These are phyloP conservation scores for Pangasius macronema DNA, from an alignment of 2,797 vertebrate genomes.

Conservation along the genomic window DNA sequence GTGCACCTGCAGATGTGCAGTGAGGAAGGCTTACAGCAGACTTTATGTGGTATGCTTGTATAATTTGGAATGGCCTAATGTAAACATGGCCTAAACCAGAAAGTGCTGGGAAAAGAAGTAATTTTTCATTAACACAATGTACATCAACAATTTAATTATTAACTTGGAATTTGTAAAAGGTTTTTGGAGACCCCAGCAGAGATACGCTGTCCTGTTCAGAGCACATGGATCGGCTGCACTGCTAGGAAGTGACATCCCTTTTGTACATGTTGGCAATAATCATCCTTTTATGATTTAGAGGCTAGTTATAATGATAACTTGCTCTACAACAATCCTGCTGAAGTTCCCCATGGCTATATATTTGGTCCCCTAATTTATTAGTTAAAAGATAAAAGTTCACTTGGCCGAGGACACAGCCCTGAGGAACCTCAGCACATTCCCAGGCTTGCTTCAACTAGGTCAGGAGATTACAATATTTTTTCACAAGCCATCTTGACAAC, in stretches of 20 bases:
- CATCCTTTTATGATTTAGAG: not conserved
- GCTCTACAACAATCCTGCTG: not conserved
- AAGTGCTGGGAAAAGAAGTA: not conserved
- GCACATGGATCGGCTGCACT: not conserved
- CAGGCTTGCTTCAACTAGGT: constrained; percentile 37
- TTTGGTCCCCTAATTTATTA: constrained; percentile 9
- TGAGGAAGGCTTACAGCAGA: not conserved
- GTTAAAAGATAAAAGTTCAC: constrained; percentile 18
- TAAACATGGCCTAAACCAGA: not conserved
- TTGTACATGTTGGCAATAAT: not conserved
- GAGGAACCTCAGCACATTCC: constrained; percentile 17
- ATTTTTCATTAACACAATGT: not conserved
- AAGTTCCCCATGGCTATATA: not conserved
- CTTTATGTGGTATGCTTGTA: not conserved
- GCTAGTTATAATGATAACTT: not conserved
- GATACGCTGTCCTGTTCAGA: not conserved
- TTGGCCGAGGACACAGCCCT: constrained; percentile 11
- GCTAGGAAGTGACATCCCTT: not conserved
- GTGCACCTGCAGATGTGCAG: constrained; percentile 9
- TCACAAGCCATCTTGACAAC: constrained; percentile 16
- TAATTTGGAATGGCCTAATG: not conserved
- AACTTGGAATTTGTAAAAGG: not conserved
- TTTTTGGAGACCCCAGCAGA: not conserved
- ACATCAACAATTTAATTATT: not conserved
- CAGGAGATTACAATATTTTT: constrained; percentile 28